A percentile compares a stretch with the other conserved stretches of the same genome.
These are phyloP conservation scores for Eretmochelys imbricata DNA, from an alignment of 2,113 vertebrate genomes.

Conservation along the genomic window DNA sequence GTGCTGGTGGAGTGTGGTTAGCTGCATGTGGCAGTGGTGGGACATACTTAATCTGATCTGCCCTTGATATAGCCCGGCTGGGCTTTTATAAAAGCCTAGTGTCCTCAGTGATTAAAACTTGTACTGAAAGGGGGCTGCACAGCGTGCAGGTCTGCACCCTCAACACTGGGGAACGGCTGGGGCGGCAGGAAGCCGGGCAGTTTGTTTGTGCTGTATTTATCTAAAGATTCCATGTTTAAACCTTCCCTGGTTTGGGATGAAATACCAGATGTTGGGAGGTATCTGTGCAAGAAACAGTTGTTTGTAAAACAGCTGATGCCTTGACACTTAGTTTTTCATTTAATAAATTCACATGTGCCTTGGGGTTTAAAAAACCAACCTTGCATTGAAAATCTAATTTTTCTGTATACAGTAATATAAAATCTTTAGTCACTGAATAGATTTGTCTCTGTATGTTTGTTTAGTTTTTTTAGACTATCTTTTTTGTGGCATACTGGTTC, in stretches of 20 bases:
- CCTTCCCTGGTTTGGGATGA: not conserved
- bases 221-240: not conserved
- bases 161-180: not conserved
- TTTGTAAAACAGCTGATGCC: rapidly evolving
- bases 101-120: not conserved
- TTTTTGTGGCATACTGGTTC: not conserved
- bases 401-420: rapidly evolving
- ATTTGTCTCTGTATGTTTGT: not conserved
- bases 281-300: not conserved
- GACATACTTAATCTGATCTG: not conserved
- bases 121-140: not conserved
- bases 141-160: not conserved
- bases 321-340: rapidly evolving
- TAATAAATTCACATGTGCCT: not conserved
- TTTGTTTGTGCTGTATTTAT: not conserved
- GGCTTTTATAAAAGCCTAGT: not conserved
- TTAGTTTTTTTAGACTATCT: not conserved
- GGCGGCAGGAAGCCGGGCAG: not conserved
- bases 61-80: not conserved
- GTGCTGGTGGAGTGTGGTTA: not conserved
- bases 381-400: rapidly evolving
- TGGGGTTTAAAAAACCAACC: not conserved
- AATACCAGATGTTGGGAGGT: not conserved
- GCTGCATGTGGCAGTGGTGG: not conserved
- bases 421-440: not conserved